phyloP scores from a whole-genome alignment of 2,888 invertebrate genomes.

The Eudasyphora cyanicolor region DNA sequence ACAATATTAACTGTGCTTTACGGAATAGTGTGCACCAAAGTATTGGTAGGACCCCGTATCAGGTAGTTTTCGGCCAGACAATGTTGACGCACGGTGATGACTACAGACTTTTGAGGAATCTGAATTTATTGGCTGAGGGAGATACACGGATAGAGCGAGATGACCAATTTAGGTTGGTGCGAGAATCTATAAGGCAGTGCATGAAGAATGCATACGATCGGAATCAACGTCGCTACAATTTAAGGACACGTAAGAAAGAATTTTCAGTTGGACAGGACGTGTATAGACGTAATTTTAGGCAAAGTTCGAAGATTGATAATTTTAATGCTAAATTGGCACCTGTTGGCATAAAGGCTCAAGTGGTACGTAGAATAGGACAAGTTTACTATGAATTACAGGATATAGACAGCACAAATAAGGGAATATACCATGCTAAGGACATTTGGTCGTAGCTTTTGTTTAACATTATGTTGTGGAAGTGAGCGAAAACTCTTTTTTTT shows the following conservation, averaged over 20 bases:
- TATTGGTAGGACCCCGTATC: no score
- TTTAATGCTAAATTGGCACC: not conserved
- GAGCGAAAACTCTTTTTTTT: no score
- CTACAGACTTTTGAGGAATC: no score
- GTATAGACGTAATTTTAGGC: not conserved
- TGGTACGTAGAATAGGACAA: not conserved
- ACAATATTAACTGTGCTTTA: constrained; percentile 35
- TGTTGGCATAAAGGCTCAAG: not conserved
- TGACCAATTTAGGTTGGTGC: not conserved
- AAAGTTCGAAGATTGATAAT: not conserved
- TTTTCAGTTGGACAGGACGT: not conserved
- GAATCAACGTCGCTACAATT: not conserved
- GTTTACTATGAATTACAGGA: not conserved
- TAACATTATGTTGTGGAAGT: no score
- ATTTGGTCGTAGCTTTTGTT: not conserved
- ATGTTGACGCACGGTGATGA: no score
- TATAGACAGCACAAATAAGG: not conserved
- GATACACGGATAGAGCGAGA: no score
- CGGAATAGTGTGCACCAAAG: constrained; percentile 38
- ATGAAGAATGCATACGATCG: not conserved
- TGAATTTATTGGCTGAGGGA: no score
- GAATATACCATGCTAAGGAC: not conserved
- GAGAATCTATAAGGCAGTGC: not conserved
- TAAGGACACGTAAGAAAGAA: not conserved
- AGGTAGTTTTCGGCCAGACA: no score